These are phyloP conservation scores for Rhagonycha fulva DNA, from an alignment of 2,888 invertebrate genomes.

Conservation along the genomic window DNA sequence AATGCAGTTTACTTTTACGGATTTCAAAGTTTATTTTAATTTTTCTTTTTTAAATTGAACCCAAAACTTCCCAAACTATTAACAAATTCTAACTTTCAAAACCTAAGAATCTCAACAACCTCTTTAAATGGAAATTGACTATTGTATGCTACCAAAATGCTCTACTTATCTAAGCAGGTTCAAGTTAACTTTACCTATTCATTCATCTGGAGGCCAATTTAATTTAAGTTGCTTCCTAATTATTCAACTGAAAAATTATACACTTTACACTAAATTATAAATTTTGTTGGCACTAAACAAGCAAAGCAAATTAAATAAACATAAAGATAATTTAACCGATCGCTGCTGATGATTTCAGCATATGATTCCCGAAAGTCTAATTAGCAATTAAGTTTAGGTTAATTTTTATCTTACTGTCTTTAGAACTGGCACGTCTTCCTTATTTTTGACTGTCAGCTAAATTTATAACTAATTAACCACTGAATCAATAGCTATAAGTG, in stretches of 20 bases:
- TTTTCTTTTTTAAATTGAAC: background rate
- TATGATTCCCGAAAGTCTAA: background rate
- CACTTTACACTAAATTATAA: constrained; percentile 28
- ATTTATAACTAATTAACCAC: background rate
- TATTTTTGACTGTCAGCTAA: background rate
- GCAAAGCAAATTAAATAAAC: background rate
- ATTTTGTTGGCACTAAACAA: background rate
- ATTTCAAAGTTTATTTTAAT: background rate
- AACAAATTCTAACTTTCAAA: constrained; percentile 17
- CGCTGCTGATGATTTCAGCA: background rate
- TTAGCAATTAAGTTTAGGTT: background rate
- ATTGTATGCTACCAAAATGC: constrained; percentile 44
- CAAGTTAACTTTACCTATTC: constrained; percentile 46
- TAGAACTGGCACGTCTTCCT: background rate
- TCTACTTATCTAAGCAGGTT: constrained; percentile 48
- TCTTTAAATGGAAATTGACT: constrained; percentile 48
- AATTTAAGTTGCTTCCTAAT: constrained; percentile 35
- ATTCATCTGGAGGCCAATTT: constrained; percentile 46
- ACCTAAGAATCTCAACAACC: constrained; percentile 29
- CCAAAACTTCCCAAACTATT: background rate
- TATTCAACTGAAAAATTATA: constrained; percentile 30
- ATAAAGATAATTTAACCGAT: background rate
- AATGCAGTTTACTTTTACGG: background rate
- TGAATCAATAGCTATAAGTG: background rate
- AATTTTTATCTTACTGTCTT: background rate